Evolutionary conservation across 30 jellyfish, hydroid and myxozoan species (phyloP).

Genomic region (Mastigias papua): DNA sequence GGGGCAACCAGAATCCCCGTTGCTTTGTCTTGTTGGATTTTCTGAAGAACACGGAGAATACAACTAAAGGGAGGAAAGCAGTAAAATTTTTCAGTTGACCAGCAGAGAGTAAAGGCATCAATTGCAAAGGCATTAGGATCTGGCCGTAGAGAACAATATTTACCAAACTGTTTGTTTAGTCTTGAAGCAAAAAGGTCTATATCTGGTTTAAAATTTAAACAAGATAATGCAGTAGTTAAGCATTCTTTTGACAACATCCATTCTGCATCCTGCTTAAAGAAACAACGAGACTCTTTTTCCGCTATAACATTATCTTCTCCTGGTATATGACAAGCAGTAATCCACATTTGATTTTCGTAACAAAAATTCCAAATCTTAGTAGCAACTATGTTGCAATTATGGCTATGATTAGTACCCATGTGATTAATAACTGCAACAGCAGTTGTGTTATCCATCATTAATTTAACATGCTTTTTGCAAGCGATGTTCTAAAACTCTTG

Average conservation of each 20-base stretch:
- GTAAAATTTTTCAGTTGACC: slow-evolving; percentile 17
- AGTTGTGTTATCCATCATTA: slow-evolving; percentile 59
- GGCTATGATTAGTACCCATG: slow-evolving; percentile 53
- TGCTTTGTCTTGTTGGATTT: slow-evolving; percentile 29
- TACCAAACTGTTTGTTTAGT: slow-evolving; percentile 25
- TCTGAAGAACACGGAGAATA: slow-evolving; percentile 1
- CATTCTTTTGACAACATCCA: slow-evolving; percentile 30
- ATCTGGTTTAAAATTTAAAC: slow-evolving; percentile 9
- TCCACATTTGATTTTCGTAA: slow-evolving; percentile 11
- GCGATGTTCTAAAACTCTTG: slow-evolving; percentile 17
- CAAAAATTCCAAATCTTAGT: slow-evolving; percentile 40
- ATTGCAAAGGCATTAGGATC: slow-evolving; percentile 53
- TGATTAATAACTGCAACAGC: slow-evolving; percentile 51
- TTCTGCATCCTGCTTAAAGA: slow-evolving; percentile 35
- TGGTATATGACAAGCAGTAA: slow-evolving; percentile 60
- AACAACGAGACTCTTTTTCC: slow-evolving; percentile 30
- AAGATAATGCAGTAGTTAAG: not conserved
- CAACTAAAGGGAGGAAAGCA: slow-evolving; percentile 63
- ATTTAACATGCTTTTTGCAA: slow-evolving; percentile 28
- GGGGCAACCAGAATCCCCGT: slow-evolving; percentile 71
- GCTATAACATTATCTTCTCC: slow-evolving; percentile 51
- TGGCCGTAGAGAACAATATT: slow-evolving; percentile 55
- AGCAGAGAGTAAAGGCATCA: slow-evolving; percentile 35
- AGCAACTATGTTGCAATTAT: slow-evolving; percentile 14
- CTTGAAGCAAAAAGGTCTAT: slow-evolving; percentile 64